phyloP scores from a whole-genome alignment of 1,140 invertebrate genomes.

The Panulirus ornatus region DNA sequence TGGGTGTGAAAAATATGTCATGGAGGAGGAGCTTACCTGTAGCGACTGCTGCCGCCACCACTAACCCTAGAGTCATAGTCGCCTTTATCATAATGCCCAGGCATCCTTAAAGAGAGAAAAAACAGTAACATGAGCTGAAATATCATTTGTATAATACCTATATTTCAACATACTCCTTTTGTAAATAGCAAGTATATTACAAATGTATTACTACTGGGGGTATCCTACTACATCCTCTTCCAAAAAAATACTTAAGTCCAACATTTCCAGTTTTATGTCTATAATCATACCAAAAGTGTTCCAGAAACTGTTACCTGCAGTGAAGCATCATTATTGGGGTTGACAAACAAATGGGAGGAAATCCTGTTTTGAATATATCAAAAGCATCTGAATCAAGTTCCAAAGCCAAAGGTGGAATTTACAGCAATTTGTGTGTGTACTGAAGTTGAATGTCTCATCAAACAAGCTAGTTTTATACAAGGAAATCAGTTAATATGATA shows the following conservation, averaged over 20 bases:
- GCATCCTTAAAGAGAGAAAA: constrained; percentile 12
- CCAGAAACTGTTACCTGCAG: no score
- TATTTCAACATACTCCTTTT: background rate
- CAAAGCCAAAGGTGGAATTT: no score
- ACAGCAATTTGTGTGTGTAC: no score
- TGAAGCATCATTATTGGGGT: no score
- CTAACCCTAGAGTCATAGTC: constrained; percentile 18
- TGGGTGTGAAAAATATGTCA: background rate
- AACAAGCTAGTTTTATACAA: no score
- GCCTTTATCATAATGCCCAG: constrained; percentile 23
- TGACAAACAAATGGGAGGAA: no score
- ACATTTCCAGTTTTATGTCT: background rate
- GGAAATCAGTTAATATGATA: no score
- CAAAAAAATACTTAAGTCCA: background rate
- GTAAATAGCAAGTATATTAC: background rate
- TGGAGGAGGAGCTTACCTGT: background rate
- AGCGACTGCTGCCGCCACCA: constrained; percentile 1
- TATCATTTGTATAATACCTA: background rate
- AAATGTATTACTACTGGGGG: no score
- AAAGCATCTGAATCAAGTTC: no score
- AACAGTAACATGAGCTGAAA: background rate
- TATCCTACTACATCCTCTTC: background rate
- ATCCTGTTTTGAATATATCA: no score
- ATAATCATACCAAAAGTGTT: background rate
- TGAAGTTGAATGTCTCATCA: no score